Conservation (phyloP, 2,888 invertebrate species). For the Dryobotodes eremita region DNA sequence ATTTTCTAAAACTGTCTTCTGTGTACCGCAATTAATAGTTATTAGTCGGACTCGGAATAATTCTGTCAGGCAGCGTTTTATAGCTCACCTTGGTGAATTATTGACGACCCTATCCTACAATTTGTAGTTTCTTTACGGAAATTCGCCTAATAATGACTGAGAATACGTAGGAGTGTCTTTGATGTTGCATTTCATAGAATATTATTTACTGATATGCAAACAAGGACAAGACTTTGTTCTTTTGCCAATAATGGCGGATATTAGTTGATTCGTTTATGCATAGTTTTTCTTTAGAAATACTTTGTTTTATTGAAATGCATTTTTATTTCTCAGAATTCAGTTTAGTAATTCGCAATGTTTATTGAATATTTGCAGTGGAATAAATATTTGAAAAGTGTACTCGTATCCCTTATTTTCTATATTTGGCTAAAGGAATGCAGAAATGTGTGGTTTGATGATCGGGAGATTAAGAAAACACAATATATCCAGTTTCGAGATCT, state of each 20-base stretch:
- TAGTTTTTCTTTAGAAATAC: background rate
- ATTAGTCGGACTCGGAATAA: conserved; percentile 37
- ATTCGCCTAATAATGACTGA: conserved; percentile 5
- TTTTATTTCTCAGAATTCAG: conserved; percentile 1
- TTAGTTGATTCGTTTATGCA: background rate
- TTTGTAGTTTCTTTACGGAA: conserved; percentile 39
- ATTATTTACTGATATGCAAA: background rate
- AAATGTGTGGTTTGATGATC: background rate
- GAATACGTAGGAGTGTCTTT: conserved; percentile 10
- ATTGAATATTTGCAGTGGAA: background rate
- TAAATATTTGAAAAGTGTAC: background rate
- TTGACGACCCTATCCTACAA: conserved; percentile 42
- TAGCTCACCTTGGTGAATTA: conserved; percentile 37
- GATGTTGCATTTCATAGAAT: background rate
- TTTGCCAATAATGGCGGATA: background rate
- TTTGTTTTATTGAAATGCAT: background rate
- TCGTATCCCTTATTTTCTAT: background rate
- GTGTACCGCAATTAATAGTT: conserved; percentile 58
- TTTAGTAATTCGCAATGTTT: too few relatives aligned
- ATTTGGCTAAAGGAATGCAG: too few relatives aligned
- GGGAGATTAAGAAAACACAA: too few relatives aligned
- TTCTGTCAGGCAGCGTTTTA: conserved; percentile 37
- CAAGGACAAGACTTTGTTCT: background rate
- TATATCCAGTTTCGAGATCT: background rate
- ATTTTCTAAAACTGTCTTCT: conserved; percentile 58